phyloP scores from a whole-genome alignment of 2,888 invertebrate genomes.

The Dolichomitus sp. region DNA sequence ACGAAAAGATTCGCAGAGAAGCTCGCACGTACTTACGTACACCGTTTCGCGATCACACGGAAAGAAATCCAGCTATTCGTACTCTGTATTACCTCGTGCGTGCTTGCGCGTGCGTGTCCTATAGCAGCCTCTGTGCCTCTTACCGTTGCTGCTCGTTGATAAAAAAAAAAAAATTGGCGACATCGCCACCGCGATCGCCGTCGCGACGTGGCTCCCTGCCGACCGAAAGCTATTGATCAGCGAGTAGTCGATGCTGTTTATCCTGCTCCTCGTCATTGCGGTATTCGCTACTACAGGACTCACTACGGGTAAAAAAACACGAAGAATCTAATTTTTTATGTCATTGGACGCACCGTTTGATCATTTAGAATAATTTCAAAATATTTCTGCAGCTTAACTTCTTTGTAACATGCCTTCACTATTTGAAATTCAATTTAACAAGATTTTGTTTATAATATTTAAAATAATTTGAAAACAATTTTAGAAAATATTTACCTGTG shows the following conservation, averaged over 20 bases:
- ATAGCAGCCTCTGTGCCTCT: constrained; percentile 58
- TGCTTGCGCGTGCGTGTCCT: constrained; percentile 76
- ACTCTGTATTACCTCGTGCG: constrained; percentile 62
- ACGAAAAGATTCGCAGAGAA: constrained; percentile 66
- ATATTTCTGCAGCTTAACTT: not conserved
- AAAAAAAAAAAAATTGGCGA: constrained; percentile 77
- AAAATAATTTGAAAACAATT: too few species aligned
- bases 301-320: not conserved
- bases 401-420: not conserved
- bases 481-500: too few species aligned
- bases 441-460: too few species aligned
- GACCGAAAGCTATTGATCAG: constrained; percentile 80
- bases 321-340: not conserved
- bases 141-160: constrained; percentile 49
- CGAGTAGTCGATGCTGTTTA: constrained; percentile 62
- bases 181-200: constrained; percentile 78
- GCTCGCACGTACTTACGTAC: constrained; percentile 68
- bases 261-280: constrained; percentile 6
- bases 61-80: constrained; percentile 62
- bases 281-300: not conserved
- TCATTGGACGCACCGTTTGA: not conserved
- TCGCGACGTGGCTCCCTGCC: constrained; percentile 77
- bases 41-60: constrained; percentile 56
- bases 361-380: not conserved
- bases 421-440: not conserved